Base-by-base conservation (phyloP, 2,113 vertebrate genomes). In the Castor canadensis region DNA sequence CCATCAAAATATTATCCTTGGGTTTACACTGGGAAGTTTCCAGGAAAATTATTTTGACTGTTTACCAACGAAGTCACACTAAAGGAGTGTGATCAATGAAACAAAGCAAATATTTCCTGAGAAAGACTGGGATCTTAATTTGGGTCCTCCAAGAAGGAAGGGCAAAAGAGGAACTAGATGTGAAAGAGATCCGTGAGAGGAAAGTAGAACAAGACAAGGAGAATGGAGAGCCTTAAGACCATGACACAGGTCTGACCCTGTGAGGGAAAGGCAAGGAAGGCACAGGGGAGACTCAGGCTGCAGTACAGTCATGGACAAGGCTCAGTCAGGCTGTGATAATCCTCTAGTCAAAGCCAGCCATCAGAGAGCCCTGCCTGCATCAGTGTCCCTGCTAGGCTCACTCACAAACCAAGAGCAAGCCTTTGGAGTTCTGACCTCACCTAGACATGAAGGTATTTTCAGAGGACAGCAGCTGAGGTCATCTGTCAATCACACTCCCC, bases 251-350 rank as follows among this genome's bases (percentile, higher is more conserved):
- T 62, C 67, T 83, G 19, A 49, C 28, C 35, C 49, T 49, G 4
- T 15, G 28, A 49, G 19, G 52, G 10, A 49, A 15, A 62, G 1
- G 10, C 19, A 11, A 75, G 24, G 30, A 43, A 82, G 35, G 22
- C 20, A 4, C 1, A 1, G 7, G 20, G 38, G 9, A 56, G 24
- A n/a, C 16, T 13, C 6, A 22, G 38, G 43, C 22, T 6, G 0
- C 6, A 67, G 3, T 52, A n/a, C 15, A 43, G 35, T 15, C 6
- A 15, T 40, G 24, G 43, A 19, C 24, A 60, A 43, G 9, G 45
- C 24, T 43, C 35, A 64, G 12, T 9, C 28, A 43, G 9, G 32
- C 10, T n/a, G 1, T 17, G 3, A 19, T n/a, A 45, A 19, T 64
- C 24, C 35, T 38, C n/a, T 3, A 49, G 5, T 26, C 45, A 54